Conservation (phyloP, 2,888 invertebrate genomes). For the Pollenia griseotomentosa region DNA sequence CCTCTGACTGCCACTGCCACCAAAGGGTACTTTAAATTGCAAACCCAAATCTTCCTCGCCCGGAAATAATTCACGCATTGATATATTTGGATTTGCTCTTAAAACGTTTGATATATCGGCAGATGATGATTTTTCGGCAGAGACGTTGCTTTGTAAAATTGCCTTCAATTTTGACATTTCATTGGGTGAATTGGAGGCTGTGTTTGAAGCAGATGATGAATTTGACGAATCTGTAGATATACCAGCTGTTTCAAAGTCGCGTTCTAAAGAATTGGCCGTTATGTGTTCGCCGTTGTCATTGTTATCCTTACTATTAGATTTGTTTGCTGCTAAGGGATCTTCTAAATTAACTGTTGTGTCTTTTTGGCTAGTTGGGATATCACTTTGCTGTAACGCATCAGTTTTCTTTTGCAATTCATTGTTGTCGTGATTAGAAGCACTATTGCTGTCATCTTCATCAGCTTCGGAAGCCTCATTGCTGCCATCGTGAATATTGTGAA, state of each 20-base stretch:
- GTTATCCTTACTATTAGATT: not conserved
- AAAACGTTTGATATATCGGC: slow-evolving; percentile 83
- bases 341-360: not conserved
- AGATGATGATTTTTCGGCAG: slow-evolving; percentile 57
- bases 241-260: slow-evolving; percentile 61
- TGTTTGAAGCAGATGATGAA: slow-evolving; percentile 60
- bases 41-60: slow-evolving; percentile 93
- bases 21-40: slow-evolving; percentile 90
- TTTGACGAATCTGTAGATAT: slow-evolving; percentile 66
- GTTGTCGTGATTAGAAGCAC: slow-evolving; percentile 66
- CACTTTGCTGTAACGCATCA: not conserved
- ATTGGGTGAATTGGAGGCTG: slow-evolving; percentile 68
- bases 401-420: slow-evolving; percentile 30
- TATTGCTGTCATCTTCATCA: slow-evolving; percentile 78
- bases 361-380: slow-evolving; percentile 42
- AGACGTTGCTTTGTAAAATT: slow-evolving; percentile 79
- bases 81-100: slow-evolving; percentile 90
- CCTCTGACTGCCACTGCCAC: slow-evolving; percentile 84
- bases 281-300: slow-evolving; percentile 24
- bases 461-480: slow-evolving; percentile 82
- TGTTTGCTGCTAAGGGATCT: slow-evolving; percentile 7
- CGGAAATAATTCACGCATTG: slow-evolving; percentile 91
- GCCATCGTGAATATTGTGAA: slow-evolving; percentile 88
- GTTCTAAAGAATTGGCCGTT: slow-evolving; percentile 30
- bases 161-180: slow-evolving; percentile 83